Base-by-base conservation (phyloP, 2,888 invertebrate species). In the Caenorhabditis sinica region DNA sequence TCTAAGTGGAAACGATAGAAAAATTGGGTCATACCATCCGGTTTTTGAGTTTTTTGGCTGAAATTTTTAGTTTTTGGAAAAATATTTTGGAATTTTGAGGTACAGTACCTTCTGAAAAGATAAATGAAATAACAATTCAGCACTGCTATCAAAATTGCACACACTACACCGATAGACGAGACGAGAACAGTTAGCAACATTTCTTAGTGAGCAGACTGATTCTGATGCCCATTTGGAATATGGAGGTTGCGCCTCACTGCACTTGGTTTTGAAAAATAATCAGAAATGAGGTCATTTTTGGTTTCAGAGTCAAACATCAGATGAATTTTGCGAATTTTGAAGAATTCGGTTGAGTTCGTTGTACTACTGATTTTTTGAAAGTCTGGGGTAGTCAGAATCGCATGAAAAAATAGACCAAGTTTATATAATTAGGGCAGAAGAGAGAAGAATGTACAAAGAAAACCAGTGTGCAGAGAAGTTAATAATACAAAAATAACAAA, bases 361-460 rank as follows among this genome's bases (percentile, higher is more conserved):
- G 5, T 33, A 4, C 4, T 33, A 4, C 33, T 33, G 33, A 33
- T 33, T 33, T 8, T 8, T 4, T 6, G 5, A 33, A 33, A 33
- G 33, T 8, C 45, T 45, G 45, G n/a, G 5, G 9, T 15, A 15
- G 45, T 13, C 0, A 5, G 45, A 2, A 45, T 45, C 5, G 8
- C 33, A 8, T 33, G 33, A 33, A 33, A 33, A 33, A 33, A 45
- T 5, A 49, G n/a, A 20, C 49, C 5, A 49, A 49, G 20, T 49
- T 49, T 49, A 49, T 49, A 49, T 20, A 49, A 49, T 49, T 49
- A 49, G 17, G 40, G 40, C 40, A 60, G 30, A 25, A 60, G 5
- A 65, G 17, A 40, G 53, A 63, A 65, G 65, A 75, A 66, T 75
- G 65, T 75, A 75, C 75, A 75, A 49, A 56, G 33, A 53, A 75